A percentile compares a stretch with the other conserved stretches of the same genome.
Conservation (phyloP, 2,888 invertebrate genomes). For the Sycophila texana region DNA sequence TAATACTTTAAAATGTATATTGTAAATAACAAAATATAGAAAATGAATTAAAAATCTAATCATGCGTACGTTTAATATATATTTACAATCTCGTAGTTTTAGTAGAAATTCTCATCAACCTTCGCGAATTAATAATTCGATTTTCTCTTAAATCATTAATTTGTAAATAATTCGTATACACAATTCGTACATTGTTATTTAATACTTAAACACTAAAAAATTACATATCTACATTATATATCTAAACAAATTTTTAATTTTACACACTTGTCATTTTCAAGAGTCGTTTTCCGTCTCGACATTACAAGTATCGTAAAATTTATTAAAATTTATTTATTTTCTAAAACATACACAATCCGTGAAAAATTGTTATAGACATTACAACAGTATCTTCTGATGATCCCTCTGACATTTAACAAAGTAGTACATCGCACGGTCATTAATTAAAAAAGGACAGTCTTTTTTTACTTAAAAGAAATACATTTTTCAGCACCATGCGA, state of each 20-base stretch:
- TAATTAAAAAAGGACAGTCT: slow-evolving; percentile 11
- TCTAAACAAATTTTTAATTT: slow-evolving; percentile 20
- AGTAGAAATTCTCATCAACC: not conserved
- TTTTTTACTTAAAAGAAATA: not conserved
- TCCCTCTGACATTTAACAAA: not conserved
- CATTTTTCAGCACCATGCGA: not conserved
- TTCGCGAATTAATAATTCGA: not conserved
- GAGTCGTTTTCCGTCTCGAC: not conserved
- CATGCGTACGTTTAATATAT: slow-evolving; percentile 25
- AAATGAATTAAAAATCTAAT: slow-evolving; percentile 51
- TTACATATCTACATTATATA: slow-evolving; percentile 17
- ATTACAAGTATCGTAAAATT: not conserved
- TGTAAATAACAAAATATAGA: slow-evolving; percentile 58
- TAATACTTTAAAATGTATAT: slow-evolving; percentile 56
- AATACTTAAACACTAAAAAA: not conserved
- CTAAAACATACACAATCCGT: slow-evolving; percentile 13
- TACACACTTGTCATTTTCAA: not conserved
- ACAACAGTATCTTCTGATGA: not conserved
- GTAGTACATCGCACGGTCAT: not conserved
- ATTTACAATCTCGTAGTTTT: slow-evolving; percentile 28
- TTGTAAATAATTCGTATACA: not conserved
- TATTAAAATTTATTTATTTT: slow-evolving; percentile 20
- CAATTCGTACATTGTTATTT: slow-evolving; percentile 8
- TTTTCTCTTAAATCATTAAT: not conserved
- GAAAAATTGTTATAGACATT: slow-evolving; percentile 7